Evolutionary conservation across 2,797 vertebrate genomes (phyloP), one percentile per base, ranked within the genome.

Genomic region (Eremophila alpestris): DNA sequence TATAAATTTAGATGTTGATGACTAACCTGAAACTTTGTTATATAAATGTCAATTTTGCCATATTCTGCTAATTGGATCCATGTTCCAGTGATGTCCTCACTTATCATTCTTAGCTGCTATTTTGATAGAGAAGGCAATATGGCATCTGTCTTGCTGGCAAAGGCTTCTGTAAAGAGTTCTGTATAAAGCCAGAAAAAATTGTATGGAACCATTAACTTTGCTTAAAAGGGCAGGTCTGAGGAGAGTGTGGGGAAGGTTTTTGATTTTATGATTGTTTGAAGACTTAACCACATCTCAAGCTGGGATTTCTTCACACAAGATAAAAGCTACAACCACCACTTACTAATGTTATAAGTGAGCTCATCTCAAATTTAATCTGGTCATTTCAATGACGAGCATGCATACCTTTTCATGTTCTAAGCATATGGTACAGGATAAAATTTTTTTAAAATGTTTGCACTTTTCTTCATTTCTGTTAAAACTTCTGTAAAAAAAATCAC

Each of bases 11-110:
- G 81, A 87, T 68, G 32, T 22, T 1, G 81, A 79, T 94, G 93
- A 93, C 83, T 92, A 84, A 82, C 68, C 56, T 75, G 64, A 67
- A 85, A 71, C 64, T 92, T 87, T 17, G 27, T 91, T 94, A 91
- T 46, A 21, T 80, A 91, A 90, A 80, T 83, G 81, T 83, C 68
- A 67, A 11, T 82, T 93, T 92, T 83, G 60, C 83, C 38, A 16
- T 46, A 27, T 68, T 76, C 54, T 2, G 12, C 69, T 94, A 93
- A 86, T 83, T 91, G 65, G 62, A 79, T 92, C 77, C 56, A 23
- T 89, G 43, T 93, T 88, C 43, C 34, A 60, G 24, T 46, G 74
- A 27, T 87, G 56, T 79, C 83, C 55, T 91, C 69, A 69, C 55
- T 52, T 55, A 26, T 63, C 77, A 22, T 60, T 95, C 81, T 74